Percentiles rank a stretch among this genome's conserved stretches.
Evolutionary conservation across 2,888 invertebrate genomes (phyloP).

Genomic region (Cylindroiulus punctatus): DNA sequence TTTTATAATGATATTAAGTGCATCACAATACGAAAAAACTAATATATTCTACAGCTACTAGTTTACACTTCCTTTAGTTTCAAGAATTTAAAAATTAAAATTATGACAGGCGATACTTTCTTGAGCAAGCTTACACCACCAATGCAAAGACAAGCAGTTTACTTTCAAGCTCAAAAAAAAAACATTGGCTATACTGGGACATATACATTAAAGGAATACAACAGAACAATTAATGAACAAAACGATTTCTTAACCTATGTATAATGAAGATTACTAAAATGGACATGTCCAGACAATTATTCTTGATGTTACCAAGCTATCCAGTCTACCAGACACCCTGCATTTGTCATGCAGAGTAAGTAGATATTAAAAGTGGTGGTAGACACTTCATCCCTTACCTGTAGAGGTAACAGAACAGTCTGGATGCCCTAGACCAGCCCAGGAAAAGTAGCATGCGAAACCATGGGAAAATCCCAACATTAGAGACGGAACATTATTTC

Average conservation of each 20-base stretch:
- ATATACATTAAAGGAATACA: background rate
- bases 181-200: background rate
- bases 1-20: background rate
- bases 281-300: background rate
- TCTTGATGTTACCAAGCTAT: background rate
- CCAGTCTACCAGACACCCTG: constrained; percentile 39
- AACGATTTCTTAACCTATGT: background rate
- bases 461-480: constrained; percentile 53
- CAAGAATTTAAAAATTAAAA: too few relatives aligned
- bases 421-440: constrained; percentile 55
- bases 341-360: background rate
- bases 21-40: too few relatives aligned
- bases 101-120: too few relatives aligned
- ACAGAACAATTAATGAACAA: background rate
- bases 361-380: constrained; percentile 44
- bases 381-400: constrained; percentile 52
- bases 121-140: background rate
- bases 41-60: too few relatives aligned
- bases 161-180: background rate
- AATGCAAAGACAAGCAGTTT: background rate
- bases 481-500: constrained; percentile 49
- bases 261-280: background rate
- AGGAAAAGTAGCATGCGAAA: constrained; percentile 55
- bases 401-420: constrained; percentile 54
- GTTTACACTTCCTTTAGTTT: too few relatives aligned